phyloP scores from a whole-genome alignment of 1,140 invertebrate species.

The Nilaparvata lugens region DNA sequence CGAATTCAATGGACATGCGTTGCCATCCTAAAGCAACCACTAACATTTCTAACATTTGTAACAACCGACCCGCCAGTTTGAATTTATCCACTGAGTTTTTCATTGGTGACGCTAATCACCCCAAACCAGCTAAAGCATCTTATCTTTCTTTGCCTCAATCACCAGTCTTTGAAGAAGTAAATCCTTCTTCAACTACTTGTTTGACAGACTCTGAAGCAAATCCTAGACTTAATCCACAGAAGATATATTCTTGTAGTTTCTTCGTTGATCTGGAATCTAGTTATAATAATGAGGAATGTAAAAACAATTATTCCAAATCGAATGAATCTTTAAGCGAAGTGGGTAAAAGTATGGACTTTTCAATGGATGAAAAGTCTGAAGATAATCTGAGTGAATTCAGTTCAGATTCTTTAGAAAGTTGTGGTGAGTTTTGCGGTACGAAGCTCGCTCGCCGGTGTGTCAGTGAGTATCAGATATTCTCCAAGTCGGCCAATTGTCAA shows the following conservation, averaged over 20 bases:
- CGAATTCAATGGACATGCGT: no score
- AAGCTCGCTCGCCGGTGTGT: constrained; percentile 50
- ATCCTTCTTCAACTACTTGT: constrained; percentile 17
- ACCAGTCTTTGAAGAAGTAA: constrained; percentile 36
- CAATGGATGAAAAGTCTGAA: constrained; percentile 19
- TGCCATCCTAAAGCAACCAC: constrained; percentile 29
- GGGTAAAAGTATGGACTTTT: constrained; percentile 17
- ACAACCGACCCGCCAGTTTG: constrained; percentile 5
- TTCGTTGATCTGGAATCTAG: constrained; percentile 33
- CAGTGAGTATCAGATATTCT: constrained; percentile 68
- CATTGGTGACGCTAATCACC: constrained; percentile 1
- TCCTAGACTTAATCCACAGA: constrained; percentile 11
- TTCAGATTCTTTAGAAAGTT: constrained; percentile 64
- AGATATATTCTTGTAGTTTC: constrained; percentile 25
- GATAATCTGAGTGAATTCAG: constrained; percentile 49
- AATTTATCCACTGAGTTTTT: constrained; percentile 5
- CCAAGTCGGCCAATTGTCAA: constrained; percentile 28
- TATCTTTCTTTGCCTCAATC: constrained; percentile 37
- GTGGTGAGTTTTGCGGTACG: constrained; percentile 47
- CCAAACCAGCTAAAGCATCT: constrained; percentile 2
- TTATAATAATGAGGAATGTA: constrained; percentile 9
- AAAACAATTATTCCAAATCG: constrained; percentile 19
- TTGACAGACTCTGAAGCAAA: constrained; percentile 17
- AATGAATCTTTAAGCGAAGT: constrained; percentile 21
- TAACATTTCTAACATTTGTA: constrained; percentile 15